phyloP scores from a whole-genome alignment of 1,140 invertebrate species.

The Listronotus bonariensis region DNA sequence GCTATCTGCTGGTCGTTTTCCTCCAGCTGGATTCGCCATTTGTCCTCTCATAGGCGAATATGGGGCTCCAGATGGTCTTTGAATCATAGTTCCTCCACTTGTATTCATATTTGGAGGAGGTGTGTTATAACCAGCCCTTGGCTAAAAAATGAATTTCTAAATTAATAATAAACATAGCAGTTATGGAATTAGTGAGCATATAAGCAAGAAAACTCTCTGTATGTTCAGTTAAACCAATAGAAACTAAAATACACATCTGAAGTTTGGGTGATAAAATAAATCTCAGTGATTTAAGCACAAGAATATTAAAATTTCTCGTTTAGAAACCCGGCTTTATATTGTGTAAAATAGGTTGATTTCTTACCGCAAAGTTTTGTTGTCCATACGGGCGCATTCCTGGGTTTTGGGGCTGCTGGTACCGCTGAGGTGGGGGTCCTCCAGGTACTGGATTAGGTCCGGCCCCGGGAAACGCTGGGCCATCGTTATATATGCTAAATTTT shows the following conservation, averaged over 20 bases:
- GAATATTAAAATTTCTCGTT: no score
- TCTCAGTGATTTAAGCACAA: no score
- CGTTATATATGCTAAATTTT: no score
- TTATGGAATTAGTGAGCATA: no score
- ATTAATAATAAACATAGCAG: no score
- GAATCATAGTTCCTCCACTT: conserved; percentile 64
- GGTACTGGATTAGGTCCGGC: conserved; percentile 60
- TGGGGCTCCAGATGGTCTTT: conserved; percentile 60
- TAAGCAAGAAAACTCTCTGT: no score
- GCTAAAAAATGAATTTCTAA: conserved; percentile 35
- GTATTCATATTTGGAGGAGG: conserved; percentile 61
- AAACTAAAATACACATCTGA: no score
- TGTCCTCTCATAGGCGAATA: conserved; percentile 65
- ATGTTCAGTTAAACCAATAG: no score
- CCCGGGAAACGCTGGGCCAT: conserved; percentile 70
- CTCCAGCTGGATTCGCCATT: conserved; percentile 59
- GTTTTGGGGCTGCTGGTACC: conserved; percentile 64
- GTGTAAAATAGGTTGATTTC: no score
- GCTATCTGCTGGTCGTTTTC: conserved; percentile 66
- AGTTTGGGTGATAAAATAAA: no score
- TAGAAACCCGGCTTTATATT: no score
- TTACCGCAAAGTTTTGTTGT: conserved; percentile 64
- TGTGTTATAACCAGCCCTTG: conserved; percentile 56
- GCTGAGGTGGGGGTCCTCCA: conserved; percentile 63
- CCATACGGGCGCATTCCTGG: conserved; percentile 65